Base-by-base conservation (phyloP, 2,888 invertebrate species). In the Chamaedrilus cognettii region DNA sequence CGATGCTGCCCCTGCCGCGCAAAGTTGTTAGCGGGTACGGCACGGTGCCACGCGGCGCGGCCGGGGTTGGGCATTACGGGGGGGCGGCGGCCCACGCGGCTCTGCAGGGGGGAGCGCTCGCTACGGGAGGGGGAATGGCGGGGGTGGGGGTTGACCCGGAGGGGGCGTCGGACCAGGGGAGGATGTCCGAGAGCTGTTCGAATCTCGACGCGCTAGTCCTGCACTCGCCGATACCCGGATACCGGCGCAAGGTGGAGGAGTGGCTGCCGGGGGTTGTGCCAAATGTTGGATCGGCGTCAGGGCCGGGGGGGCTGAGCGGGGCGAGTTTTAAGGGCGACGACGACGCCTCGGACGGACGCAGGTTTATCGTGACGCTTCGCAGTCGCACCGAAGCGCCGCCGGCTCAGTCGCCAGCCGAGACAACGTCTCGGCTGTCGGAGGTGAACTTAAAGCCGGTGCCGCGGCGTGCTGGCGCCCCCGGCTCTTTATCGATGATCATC, bases 41-140 rank as follows among this genome's bases (percentile, higher is more conserved):
- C 26, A 98, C 98, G 11, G 86, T 98, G 79, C 98, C 98, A 0
- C 98, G 97, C 85, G 96, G 93, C 59, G 95, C 95, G 11, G 19
- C 42, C 11, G 42, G 42, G 57, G n/a, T n/a, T n/a, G n/a, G n/a
- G n/a, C n/a, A n/a, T n/a, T n/a, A n/a, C n/a, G 26, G 15, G 11
- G 58, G 58, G 28, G 50, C 35, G n/a, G 33, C 61, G 2, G 30
- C 94, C 79, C 90, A 94, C 74, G 42, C 19, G 35, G 35, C 19
- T 23, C 95, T 95, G 58, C 83, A 84, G 59, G 96, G 94, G 85
- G 89, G 96, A 32, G 97, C 96, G 83, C 97, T 98, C 26, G 96
- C 93, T 60, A 95, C 95, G 11, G 63, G 63, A 26, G 32, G 33
- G 57, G 19, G 57, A n/a, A 30, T 32, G 62, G 28, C 30, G 50